Evolutionary conservation across 2,113 vertebrate species (phyloP).

Genomic region (Isurus oxyrinchus): DNA sequence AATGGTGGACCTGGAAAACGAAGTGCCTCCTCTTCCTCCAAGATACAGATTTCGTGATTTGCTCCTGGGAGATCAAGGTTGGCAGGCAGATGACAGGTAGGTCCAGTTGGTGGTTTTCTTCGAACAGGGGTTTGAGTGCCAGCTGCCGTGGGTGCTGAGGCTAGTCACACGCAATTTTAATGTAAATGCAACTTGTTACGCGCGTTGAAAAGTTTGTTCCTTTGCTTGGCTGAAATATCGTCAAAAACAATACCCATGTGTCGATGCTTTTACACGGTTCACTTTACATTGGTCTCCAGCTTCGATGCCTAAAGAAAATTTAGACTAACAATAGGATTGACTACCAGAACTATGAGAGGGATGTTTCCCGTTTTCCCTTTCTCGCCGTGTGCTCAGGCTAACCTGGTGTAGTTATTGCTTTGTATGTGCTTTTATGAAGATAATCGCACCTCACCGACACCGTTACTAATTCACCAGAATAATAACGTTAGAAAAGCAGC

Average conservation of each 20-base stretch:
- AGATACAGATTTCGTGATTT: constrained; percentile 84
- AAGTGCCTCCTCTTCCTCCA: constrained; percentile 79
- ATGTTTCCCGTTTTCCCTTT: not conserved
- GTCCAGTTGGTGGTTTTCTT: not conserved
- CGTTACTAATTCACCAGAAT: not conserved
- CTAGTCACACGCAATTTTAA: not conserved
- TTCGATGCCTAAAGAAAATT: not conserved
- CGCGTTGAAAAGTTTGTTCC: not conserved
- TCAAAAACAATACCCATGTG: not conserved
- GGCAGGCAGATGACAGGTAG: constrained; percentile 84
- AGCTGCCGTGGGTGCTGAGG: not conserved
- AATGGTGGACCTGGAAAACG: constrained; percentile 76
- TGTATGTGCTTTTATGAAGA: not conserved
- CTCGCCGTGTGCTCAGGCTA: not conserved
- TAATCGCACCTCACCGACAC: not conserved
- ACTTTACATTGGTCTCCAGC: not conserved
- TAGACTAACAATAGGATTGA: not conserved
- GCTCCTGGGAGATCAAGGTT: constrained; percentile 82
- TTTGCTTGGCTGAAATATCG: not conserved
- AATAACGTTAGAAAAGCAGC: not conserved
- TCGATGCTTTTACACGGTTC: not conserved
- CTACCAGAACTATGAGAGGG: not conserved
- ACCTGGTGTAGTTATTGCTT: not conserved
- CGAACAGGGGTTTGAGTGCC: not conserved
- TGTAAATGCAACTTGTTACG: constrained; percentile 21